phyloP scores from a whole-genome alignment of 2,888 invertebrate genomes.

The Stenodera caucasica region DNA sequence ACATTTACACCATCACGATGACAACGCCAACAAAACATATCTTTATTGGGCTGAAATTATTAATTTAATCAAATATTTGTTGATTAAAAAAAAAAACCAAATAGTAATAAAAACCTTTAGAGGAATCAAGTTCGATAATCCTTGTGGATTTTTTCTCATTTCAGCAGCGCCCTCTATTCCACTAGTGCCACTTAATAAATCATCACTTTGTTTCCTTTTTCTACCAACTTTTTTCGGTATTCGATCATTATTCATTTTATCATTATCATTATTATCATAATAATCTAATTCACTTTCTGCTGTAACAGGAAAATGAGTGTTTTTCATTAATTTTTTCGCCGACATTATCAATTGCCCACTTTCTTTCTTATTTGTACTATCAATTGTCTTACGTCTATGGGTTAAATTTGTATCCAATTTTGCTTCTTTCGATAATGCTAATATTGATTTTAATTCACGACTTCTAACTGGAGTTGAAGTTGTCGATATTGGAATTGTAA shows the following conservation, averaged over 20 bases:
- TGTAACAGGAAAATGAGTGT: slow-evolving; percentile 43
- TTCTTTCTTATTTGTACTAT: slow-evolving; percentile 27
- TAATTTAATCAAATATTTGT: slow-evolving; percentile 11
- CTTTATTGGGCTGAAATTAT: slow-evolving; percentile 59
- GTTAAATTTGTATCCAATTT: slow-evolving; percentile 61
- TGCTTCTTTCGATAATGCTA: slow-evolving; percentile 69
- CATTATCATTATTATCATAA: slow-evolving; percentile 19
- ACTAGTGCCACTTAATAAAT: slow-evolving; percentile 15
- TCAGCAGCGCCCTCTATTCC: slow-evolving; percentile 35
- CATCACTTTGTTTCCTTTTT: slow-evolving; percentile 39
- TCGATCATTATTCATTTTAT: slow-evolving; percentile 12
- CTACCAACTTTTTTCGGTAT: slow-evolving; percentile 9
- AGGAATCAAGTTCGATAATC: slow-evolving; percentile 19
- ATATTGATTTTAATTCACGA: slow-evolving; percentile 64
- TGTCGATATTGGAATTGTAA: not conserved
- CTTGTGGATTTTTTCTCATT: slow-evolving; percentile 33
- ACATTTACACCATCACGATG: slow-evolving; percentile 70
- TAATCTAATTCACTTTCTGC: slow-evolving; percentile 45
- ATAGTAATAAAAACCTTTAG: not conserved
- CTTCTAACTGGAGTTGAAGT: slow-evolving; percentile 14
- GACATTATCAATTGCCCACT: slow-evolving; percentile 4
- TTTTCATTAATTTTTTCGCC: slow-evolving; percentile 23
- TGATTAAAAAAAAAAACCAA: not conserved
- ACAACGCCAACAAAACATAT: slow-evolving; percentile 90
- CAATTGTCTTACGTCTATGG: slow-evolving; percentile 56